Percentiles rank a stretch among this genome's conserved stretches.
Evolutionary conservation across 2,888 invertebrate genomes (phyloP).

Genomic region (Sylvicola fuscatus): DNA sequence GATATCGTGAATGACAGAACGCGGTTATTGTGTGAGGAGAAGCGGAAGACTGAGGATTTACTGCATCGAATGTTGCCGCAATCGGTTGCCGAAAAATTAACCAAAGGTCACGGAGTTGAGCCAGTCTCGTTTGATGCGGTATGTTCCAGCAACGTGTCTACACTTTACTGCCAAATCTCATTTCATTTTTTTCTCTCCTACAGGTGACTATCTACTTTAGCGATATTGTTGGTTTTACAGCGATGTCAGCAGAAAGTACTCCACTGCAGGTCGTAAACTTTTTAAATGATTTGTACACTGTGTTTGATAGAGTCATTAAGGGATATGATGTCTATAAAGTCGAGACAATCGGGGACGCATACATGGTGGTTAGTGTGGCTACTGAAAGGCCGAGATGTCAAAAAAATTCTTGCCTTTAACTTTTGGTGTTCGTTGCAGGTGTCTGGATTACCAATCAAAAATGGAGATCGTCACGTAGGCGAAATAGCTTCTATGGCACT

Average conservation of each 20-base stretch:
- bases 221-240: conserved; percentile 92
- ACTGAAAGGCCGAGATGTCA: too few relatives aligned
- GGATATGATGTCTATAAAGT: conserved; percentile 98
- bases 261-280: conserved; percentile 91
- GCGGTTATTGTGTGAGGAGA: conserved; percentile 72
- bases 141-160: conserved; percentile 6
- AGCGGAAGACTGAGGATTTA: conserved; percentile 81
- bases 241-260: conserved; percentile 86
- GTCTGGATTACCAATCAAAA: conserved; percentile 70
- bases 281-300: conserved; percentile 91
- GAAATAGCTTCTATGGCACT: conserved; percentile 89
- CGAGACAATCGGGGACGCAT: conserved; percentile 67
- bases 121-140: conserved; percentile 87
- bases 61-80: conserved; percentile 87
- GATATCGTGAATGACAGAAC: conserved; percentile 86
- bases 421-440: conserved; percentile 27
- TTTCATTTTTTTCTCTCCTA: neutral
- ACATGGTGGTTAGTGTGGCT: conserved; percentile 39
- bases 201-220: conserved; percentile 80
- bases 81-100: conserved; percentile 75
- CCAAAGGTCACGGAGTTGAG: conserved; percentile 73
- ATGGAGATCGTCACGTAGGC: conserved; percentile 70
- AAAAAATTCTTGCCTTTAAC: neutral
- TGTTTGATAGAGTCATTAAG: conserved; percentile 89
- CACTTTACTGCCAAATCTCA: neutral